phyloP scores from a whole-genome alignment of 92 coral and sea anemone species.

The Zoanthus sansibaricus region DNA sequence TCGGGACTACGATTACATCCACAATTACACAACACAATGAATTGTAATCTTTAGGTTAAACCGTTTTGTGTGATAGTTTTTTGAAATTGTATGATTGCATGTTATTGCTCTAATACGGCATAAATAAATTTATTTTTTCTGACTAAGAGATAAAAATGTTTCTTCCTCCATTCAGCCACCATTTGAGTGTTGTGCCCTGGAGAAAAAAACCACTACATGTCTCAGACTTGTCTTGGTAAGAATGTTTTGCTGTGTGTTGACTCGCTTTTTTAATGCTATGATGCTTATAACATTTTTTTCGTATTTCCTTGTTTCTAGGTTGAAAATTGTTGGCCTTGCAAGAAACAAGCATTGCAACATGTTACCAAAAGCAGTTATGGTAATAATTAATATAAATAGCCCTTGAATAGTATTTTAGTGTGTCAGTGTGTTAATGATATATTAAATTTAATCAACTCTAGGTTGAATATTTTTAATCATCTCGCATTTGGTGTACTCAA shows the following conservation, averaged over 20 bases:
- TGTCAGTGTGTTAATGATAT: too few relatives aligned
- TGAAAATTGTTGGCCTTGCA: slow-evolving; percentile 87
- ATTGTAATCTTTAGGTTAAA: too few relatives aligned
- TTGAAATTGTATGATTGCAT: too few relatives aligned
- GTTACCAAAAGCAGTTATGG: slow-evolving; percentile 95
- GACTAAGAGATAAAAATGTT: not conserved
- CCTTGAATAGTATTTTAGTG: too few relatives aligned
- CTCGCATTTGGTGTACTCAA: too few relatives aligned
- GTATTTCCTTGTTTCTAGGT: slow-evolving; percentile 28
- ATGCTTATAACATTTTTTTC: not conserved
- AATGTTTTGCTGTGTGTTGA: not conserved
- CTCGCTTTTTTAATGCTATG: not conserved
- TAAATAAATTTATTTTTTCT: not conserved
- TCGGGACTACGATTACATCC: too few relatives aligned
- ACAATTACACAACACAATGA: too few relatives aligned
- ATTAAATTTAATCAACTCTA: too few relatives aligned
- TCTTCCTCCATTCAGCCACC: slow-evolving; percentile 45
- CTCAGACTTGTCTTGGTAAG: slow-evolving; percentile 78
- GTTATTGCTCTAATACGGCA: too few relatives aligned
- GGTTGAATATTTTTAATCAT: too few relatives aligned
- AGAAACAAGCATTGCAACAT: slow-evolving; percentile 79
- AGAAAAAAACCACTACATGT: slow-evolving; percentile 84
- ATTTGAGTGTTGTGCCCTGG: slow-evolving; percentile 88
- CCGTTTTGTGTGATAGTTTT: too few relatives aligned
- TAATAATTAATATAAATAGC: not conserved